A percentile compares a stretch with the other conserved stretches of the same genome.
These are phyloP conservation scores for Pterophyllum scalare DNA, from an alignment of 2,113 vertebrate species.

Conservation along the genomic window DNA sequence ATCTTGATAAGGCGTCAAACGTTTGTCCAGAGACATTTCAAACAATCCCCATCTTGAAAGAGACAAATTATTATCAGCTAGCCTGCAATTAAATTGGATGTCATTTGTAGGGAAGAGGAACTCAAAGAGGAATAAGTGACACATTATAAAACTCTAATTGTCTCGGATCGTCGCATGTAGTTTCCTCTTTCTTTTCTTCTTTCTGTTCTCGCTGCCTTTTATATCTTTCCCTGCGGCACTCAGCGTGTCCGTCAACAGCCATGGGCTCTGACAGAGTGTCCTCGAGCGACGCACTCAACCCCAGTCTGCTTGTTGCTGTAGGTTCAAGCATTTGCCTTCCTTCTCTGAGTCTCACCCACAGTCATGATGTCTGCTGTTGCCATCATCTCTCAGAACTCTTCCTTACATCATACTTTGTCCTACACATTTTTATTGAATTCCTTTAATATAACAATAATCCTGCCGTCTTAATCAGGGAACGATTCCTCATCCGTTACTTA, in stretches of 20 bases:
- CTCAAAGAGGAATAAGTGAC: conserved; percentile 46
- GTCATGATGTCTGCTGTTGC: background rate
- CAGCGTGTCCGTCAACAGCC: conserved; percentile 29
- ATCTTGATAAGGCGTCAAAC: conserved; percentile 67
- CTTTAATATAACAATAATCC: background rate
- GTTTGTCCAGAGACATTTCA: conserved; percentile 64
- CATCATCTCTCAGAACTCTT: background rate
- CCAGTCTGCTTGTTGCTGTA: background rate
- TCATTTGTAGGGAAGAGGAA: conserved; percentile 57
- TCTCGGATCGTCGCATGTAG: background rate
- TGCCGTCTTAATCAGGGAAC: background rate
- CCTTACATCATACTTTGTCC: background rate
- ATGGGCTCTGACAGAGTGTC: conserved; percentile 6
- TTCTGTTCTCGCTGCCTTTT: conserved; percentile 4
- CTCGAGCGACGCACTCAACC: conserved; percentile 8
- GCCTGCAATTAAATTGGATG: conserved; percentile 62
- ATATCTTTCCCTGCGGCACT: conserved; percentile 25
- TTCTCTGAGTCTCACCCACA: background rate
- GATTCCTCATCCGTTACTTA: background rate
- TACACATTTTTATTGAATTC: background rate
- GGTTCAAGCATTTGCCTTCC: background rate
- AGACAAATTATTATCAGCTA: conserved; percentile 55
- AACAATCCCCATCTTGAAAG: conserved; percentile 58
- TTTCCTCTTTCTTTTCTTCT: background rate
- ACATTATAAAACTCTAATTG: conserved; percentile 52